Evolutionary conservation across 2,888 invertebrate species (phyloP).

Genomic region (Drosophila picticornis): DNA sequence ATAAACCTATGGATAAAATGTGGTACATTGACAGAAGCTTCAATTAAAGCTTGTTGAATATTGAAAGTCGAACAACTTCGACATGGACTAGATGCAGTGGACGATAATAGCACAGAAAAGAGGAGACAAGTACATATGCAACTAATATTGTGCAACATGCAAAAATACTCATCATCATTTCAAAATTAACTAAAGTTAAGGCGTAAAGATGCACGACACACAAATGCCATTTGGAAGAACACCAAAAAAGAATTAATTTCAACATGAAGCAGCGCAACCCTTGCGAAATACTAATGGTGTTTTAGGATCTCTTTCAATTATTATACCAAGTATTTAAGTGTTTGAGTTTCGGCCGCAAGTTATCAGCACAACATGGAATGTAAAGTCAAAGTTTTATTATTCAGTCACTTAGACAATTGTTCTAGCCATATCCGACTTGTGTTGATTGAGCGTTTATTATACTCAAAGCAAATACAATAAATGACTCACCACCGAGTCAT

Average conservation of each 20-base stretch:
- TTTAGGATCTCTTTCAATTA: neutral
- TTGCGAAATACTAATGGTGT: conserved; percentile 15
- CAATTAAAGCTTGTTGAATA: neutral
- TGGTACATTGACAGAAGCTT: neutral
- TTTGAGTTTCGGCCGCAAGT: neutral
- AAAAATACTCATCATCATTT: conserved; percentile 57
- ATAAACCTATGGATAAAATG: neutral
- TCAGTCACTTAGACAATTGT: neutral
- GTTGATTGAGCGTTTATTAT: conserved; percentile 8
- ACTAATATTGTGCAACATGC: conserved; percentile 58
- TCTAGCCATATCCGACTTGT: neutral
- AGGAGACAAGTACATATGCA: conserved; percentile 23
- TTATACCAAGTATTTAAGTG: neutral
- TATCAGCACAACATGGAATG: neutral
- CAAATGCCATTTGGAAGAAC: conserved; percentile 69
- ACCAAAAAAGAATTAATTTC: conserved; percentile 73
- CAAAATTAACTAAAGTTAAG: conserved; percentile 78
- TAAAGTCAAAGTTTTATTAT: neutral
- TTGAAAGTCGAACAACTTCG: conserved; percentile 12
- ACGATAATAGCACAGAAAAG: neutral
- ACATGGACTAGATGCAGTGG: neutral
- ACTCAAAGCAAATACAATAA: conserved; percentile 3
- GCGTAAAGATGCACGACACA: conserved; percentile 77
- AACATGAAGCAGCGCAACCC: conserved; percentile 45
- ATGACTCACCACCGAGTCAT: conserved; percentile 1